These are phyloP conservation scores for Coenonympha arcania DNA, from an alignment of 2,888 invertebrate genomes.

Conservation along the genomic window DNA sequence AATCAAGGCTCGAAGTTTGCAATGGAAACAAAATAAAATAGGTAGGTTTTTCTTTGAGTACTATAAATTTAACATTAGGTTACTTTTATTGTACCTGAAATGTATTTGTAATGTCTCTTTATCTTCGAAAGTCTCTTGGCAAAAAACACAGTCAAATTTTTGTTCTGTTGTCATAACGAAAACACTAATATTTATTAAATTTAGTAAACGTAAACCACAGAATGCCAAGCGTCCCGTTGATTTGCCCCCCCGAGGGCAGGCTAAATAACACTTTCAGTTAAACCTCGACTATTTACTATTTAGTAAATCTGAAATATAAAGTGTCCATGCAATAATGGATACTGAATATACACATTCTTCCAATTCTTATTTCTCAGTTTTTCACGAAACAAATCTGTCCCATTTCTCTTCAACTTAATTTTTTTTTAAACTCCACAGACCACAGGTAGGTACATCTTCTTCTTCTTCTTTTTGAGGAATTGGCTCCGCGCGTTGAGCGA, in stretches of 20 bases:
- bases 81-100: slow-evolving; percentile 64
- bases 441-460: too few species aligned
- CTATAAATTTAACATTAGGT: not conserved
- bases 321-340: not conserved
- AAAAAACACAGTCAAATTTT: slow-evolving; percentile 72
- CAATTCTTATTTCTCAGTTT: too few species aligned
- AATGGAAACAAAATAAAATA: too few species aligned
- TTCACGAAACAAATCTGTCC: slow-evolving; percentile 4
- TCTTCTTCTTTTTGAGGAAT: too few species aligned
- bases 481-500: too few species aligned
- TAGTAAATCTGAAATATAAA: not conserved
- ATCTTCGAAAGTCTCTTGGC: slow-evolving; percentile 68
- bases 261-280: too few species aligned
- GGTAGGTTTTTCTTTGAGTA: too few species aligned
- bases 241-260: too few species aligned
- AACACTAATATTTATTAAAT: slow-evolving; percentile 19
- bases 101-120: slow-evolving; percentile 76
- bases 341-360: too few species aligned
- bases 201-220: slow-evolving; percentile 1
- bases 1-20: too few species aligned
- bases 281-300: not conserved
- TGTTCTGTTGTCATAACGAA: slow-evolving; percentile 49
- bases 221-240: slow-evolving; percentile 10
- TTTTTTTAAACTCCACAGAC: too few species aligned
- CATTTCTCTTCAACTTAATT: too few species aligned